Evolutionary conservation across 2,888 invertebrate species (phyloP).

Genomic region (Anthophora plumipes): DNA sequence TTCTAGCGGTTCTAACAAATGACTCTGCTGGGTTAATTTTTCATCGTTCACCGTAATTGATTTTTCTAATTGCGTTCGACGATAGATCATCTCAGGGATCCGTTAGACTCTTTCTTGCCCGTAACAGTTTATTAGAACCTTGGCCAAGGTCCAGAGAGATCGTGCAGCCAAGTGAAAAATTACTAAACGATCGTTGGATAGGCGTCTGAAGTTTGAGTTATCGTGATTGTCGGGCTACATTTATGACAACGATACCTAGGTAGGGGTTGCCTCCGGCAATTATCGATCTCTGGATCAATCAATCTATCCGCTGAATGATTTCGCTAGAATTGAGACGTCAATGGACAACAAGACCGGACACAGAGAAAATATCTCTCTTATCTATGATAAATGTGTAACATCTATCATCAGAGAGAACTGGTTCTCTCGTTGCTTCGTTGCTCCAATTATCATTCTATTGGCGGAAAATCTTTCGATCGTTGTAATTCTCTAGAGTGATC

Average conservation of each 20-base stretch:
- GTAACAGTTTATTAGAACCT: constrained; percentile 6
- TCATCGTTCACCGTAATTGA: constrained; percentile 33
- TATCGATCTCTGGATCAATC: constrained; percentile 51
- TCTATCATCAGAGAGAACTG: not conserved
- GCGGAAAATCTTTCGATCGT: not conserved
- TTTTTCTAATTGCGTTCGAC: constrained; percentile 33
- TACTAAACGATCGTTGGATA: constrained; percentile 17
- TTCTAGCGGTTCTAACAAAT: not conserved
- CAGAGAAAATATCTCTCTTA: constrained; percentile 5
- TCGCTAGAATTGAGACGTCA: constrained; percentile 60
- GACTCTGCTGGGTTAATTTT: not conserved
- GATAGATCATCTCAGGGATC: constrained; percentile 25
- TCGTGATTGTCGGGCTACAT: constrained; percentile 39
- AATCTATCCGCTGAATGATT: constrained; percentile 47
- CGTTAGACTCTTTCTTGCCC: constrained; percentile 32
- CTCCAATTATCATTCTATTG: not conserved
- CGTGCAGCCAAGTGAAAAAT: constrained; percentile 12
- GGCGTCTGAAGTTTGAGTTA: constrained; percentile 35
- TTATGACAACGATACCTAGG: constrained; percentile 48
- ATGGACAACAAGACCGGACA: constrained; percentile 1
- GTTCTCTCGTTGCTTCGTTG: too few species aligned
- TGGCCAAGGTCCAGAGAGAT: constrained; percentile 2
- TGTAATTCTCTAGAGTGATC: too few species aligned
- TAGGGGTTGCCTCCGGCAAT: constrained; percentile 26
- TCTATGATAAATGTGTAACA: not conserved